Evolutionary conservation across 2,113 vertebrate species (phyloP).

Genomic region (Myodes glareolus): DNA sequence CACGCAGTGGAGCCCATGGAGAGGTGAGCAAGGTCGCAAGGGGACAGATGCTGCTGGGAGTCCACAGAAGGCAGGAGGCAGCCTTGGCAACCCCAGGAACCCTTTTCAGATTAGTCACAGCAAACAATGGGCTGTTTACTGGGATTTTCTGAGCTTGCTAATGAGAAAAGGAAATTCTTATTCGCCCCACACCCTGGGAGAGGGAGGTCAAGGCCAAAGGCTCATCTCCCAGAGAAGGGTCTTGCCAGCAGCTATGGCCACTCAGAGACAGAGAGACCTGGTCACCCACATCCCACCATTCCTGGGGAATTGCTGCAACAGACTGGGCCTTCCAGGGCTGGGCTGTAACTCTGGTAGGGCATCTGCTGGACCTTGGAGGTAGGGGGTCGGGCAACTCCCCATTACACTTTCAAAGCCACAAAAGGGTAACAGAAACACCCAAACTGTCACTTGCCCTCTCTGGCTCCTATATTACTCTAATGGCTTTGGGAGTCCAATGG

Average conservation of each 20-base stretch:
- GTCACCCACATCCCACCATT: background rate
- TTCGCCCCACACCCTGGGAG: background rate
- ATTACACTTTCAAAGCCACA: background rate
- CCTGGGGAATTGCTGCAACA: background rate
- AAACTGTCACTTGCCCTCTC: background rate
- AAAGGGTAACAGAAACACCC: background rate
- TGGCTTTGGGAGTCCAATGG: background rate
- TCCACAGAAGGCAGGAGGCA: background rate
- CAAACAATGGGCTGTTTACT: slow-evolving; percentile 70
- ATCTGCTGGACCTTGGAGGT: no score
- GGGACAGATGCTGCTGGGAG: background rate
- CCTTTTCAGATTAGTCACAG: background rate
- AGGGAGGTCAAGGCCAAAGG: background rate
- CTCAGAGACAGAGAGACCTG: background rate
- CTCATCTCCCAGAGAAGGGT: background rate
- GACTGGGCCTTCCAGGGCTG: background rate
- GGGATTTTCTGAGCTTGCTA: background rate
- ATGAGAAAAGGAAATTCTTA: slow-evolving; percentile 56
- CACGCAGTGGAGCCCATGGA: background rate
- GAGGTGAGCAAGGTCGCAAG: background rate
- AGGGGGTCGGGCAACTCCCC: no score
- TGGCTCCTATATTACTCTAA: background rate
- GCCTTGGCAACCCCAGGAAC: background rate
- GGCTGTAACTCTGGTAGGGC: background rate
- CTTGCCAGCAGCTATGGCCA: background rate